phyloP scores from a whole-genome alignment of 2,888 invertebrate species.

The Nymphalis urticae region DNA sequence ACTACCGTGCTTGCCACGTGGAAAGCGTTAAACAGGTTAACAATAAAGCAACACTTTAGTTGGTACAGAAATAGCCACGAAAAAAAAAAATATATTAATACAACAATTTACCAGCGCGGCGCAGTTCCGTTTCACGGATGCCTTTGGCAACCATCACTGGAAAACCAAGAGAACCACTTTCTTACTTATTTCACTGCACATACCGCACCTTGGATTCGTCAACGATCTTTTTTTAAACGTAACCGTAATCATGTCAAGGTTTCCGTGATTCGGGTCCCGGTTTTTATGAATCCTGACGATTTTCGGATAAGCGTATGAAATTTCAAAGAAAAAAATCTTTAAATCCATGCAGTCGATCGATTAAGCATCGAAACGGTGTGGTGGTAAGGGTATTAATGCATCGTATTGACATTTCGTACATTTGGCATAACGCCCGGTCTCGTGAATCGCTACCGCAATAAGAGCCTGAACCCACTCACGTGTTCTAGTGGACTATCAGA shows the following conservation, averaged over 20 bases:
- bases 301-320: constrained; percentile 35
- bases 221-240: constrained; percentile 17
- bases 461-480: constrained; percentile 34
- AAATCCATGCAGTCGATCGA: constrained; percentile 34
- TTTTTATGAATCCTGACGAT: neutral
- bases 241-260: constrained; percentile 27
- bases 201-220: constrained; percentile 12
- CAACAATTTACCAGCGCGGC: constrained; percentile 51
- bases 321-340: constrained; percentile 35
- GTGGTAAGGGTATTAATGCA: constrained; percentile 67
- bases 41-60: constrained; percentile 39
- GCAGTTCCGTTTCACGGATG: constrained; percentile 52
- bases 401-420: constrained; percentile 77
- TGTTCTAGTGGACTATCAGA: constrained; percentile 15
- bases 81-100: constrained; percentile 46
- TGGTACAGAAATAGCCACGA: constrained; percentile 42
- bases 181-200: constrained; percentile 27
- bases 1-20: constrained; percentile 34
- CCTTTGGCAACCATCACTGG: constrained; percentile 59
- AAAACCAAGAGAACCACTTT: constrained; percentile 37
- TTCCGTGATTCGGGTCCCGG: constrained; percentile 4
- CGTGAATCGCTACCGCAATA: constrained; percentile 66
- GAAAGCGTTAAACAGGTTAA: constrained; percentile 41
- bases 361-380: constrained; percentile 31
- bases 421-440: constrained; percentile 66